Percentiles rank a stretch among this genome's conserved stretches.
Conservation (phyloP, 1,140 invertebrate genomes). For the Oncopodura yosiiana region DNA sequence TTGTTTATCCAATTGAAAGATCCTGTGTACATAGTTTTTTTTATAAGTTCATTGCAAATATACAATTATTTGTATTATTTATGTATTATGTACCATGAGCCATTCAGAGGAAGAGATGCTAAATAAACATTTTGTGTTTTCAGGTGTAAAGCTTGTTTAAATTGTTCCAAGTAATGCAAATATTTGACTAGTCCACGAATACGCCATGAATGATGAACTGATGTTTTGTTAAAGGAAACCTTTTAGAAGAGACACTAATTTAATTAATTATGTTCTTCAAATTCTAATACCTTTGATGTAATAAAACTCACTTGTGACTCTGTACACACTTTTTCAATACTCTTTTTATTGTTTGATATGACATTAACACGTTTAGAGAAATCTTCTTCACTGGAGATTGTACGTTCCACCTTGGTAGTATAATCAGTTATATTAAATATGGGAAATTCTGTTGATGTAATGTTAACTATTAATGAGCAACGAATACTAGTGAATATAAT, state of each 20-base stretch:
- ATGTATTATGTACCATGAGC: conserved; percentile 13
- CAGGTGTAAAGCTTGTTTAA: conserved; percentile 16
- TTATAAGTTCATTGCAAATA: not conserved
- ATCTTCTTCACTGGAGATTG: too few relatives aligned
- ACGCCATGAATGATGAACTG: conserved; percentile 18
- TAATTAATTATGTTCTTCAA: too few relatives aligned
- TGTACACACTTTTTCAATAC: too few relatives aligned
- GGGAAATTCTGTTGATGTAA: too few relatives aligned
- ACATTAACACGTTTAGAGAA: too few relatives aligned
- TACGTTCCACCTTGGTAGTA: too few relatives aligned
- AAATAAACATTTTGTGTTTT: conserved; percentile 14
- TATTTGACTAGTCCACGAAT: conserved; percentile 18
- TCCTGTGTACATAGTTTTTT: not conserved
- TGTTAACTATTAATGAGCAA: too few relatives aligned
- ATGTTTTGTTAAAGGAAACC: conserved; percentile 17
- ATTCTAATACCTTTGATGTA: too few relatives aligned
- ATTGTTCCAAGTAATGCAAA: conserved; percentile 23
- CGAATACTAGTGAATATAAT: too few relatives aligned
- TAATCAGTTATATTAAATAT: too few relatives aligned
- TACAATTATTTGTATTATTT: not conserved
- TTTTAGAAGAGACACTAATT: not conserved
- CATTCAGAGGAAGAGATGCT: conserved; percentile 12
- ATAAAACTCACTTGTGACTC: too few relatives aligned
- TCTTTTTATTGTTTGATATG: too few relatives aligned
- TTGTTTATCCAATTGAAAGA: not conserved